Conservation (phyloP, 2,797 vertebrate genomes). For the Cossypha dichroa region DNA sequence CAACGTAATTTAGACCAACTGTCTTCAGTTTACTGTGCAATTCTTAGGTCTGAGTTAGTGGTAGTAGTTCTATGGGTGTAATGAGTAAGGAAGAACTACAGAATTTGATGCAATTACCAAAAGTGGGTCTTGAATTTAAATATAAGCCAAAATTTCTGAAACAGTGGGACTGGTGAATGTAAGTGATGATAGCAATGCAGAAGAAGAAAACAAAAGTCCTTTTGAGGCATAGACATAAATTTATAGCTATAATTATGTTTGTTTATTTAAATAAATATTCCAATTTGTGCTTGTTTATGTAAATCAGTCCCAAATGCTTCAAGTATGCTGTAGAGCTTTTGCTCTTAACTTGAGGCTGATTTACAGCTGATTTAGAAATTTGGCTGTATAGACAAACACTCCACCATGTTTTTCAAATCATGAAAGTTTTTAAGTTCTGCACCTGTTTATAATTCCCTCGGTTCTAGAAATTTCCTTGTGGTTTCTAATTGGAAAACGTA, state of each 20-base stretch:
- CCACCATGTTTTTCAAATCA: constrained; percentile 50
- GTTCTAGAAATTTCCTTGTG: constrained; percentile 27
- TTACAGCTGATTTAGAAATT: constrained; percentile 23
- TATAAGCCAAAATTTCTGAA: background rate
- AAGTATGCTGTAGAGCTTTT: background rate
- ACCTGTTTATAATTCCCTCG: constrained; percentile 20
- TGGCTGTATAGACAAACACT: background rate
- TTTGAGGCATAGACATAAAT: background rate
- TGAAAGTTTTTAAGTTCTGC: background rate
- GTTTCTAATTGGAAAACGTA: constrained; percentile 26
- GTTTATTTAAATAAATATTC: background rate
- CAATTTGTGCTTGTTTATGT: background rate
- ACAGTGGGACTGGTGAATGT: background rate
- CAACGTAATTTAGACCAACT: background rate
- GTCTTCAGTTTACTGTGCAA: background rate
- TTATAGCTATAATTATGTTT: background rate
- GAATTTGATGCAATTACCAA: background rate
- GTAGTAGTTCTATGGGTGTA: background rate
- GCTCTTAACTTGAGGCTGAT: background rate
- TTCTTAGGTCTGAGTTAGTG: background rate
- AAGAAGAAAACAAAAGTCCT: background rate
- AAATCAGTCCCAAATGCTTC: background rate
- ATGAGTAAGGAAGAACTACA: background rate
- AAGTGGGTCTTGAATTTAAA: background rate
- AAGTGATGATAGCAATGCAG: background rate